Evolutionary conservation across 1,140 invertebrate species (phyloP).

Genomic region (Pomacea maculata): DNA sequence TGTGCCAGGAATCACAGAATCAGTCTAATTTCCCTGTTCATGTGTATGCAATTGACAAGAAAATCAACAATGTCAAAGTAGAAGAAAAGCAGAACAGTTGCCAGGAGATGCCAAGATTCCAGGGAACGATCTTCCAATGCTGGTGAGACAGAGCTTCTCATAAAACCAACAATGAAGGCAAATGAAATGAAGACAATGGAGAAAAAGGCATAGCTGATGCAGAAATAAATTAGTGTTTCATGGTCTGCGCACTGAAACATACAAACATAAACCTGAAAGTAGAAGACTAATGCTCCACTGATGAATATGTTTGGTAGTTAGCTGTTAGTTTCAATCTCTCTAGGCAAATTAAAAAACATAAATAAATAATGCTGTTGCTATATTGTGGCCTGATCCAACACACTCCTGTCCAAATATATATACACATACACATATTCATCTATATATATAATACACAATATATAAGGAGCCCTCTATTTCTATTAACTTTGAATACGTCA

Average conservation of each 20-base stretch:
- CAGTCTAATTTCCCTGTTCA: constrained; percentile 43
- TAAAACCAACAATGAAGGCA: constrained; percentile 49
- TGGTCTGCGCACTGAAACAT: constrained; percentile 42
- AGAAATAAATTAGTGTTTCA: constrained; percentile 50
- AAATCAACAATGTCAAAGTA: constrained; percentile 55
- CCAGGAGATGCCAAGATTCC: constrained; percentile 47
- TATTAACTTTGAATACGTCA: too few species aligned
- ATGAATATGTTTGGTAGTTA: too few species aligned
- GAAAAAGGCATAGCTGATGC: constrained; percentile 57
- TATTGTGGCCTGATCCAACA: too few species aligned
- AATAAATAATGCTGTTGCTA: too few species aligned
- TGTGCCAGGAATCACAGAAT: constrained; percentile 22
- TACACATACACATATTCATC: too few species aligned
- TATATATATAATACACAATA: too few species aligned
- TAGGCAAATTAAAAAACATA: too few species aligned
- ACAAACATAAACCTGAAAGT: background rate
- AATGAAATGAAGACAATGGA: constrained; percentile 51
- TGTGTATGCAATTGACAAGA: constrained; percentile 51
- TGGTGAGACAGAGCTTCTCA: constrained; percentile 47
- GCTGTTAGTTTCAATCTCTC: too few species aligned
- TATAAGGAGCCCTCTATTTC: too few species aligned
- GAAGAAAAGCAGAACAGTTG: constrained; percentile 49
- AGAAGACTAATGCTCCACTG: too few species aligned
- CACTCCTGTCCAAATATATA: too few species aligned
- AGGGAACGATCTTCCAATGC: constrained; percentile 46